Evolutionary conservation across 2,797 vertebrate genomes (phyloP), one percentile per base, ranked within the genome.

Genomic region (Falco novaeseelandiae): DNA sequence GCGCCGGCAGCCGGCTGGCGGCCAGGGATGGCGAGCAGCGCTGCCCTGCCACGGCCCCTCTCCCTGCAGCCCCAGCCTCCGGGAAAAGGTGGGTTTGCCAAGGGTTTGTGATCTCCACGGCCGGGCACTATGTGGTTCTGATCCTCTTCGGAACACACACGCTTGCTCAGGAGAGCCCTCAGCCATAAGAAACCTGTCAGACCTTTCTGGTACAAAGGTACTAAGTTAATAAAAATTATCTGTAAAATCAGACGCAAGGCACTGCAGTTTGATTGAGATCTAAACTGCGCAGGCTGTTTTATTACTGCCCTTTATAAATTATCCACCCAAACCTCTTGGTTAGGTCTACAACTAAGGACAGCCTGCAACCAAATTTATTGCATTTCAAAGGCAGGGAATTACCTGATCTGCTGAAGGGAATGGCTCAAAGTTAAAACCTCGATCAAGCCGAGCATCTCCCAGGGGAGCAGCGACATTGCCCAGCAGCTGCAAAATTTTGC

Each of bases 211-310:
- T 71, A 32, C 52, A 70, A 40, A 91, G 84, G 30, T 46, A 62
- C 8, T 27, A 42, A 80, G 87, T 63, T 78, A 78, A 90, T 93
- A 95, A 93, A 92, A 91, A 71, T 55, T 81, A 69, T 29, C 93
- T 82, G 86, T 96, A 91, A 96, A 94, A 88, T 81, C 83, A 93
- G 85, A 91, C 61, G 85, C 15, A 22, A 93, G 54, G 70, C 54
- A 59, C 13, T 22, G 29, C 3, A 1, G 18, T 83, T 95, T 95
- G 91, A 96, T 94, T 83, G 91, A 83, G 90, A 88, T 66, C 86
- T 90, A 94, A 95, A 86, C 65, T 16, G 25, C 26, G 65, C 69
- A 26, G 90, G 42, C 69, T 67, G 61, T 52, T 95, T 96, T 96
- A 94, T 94, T 78, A 77, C 71, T 3, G 0, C 38, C 61, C 44